Base-by-base conservation (phyloP, 2,113 vertebrate species). In the Chloropsis cyanopogon region DNA sequence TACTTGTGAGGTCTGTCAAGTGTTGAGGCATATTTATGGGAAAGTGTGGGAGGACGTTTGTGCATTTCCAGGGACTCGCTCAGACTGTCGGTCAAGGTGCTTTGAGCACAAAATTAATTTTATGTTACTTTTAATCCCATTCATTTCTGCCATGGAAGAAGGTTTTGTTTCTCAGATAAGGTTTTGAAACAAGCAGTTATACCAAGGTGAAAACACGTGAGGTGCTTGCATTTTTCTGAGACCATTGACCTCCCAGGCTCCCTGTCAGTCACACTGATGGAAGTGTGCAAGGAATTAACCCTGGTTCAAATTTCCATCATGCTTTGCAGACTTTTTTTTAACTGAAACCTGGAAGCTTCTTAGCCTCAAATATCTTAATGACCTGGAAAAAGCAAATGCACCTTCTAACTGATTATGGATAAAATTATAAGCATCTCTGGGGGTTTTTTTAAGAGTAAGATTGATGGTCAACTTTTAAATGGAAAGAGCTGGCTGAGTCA, bases 11-110 rank as follows among this genome's bases (percentile, higher is more conserved):
- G 17, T 59, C 72, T 94, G 95, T 94, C 91, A 92, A 81, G 73
- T 37, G 60, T 59, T 71, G 70, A 91, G 70, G 39, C 31, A 66
- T 87, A 92, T 97, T 95, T 96, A 97, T 93, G 86, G 61, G 86
- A 19, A 87, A 79, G 23, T n/a, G 86, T 64, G 49, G 92, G 94
- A 86, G 79, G 86, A 81, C 47, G 68, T 88, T 90, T 91, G 76
- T 93, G 77, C 44, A 9, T 92, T 92, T 83, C 71, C 71, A 88
- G 54, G 46, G 73, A 52, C 65, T 64, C 0, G n/a, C 73, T 84
- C 54, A 72, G 73, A 17, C 81, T 85, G 57, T 46, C 0, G 29
- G 89, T 93, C 89, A 97, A 77, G 70, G 59, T 95, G 70, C 66
- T 91, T 85, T 87, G 75, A 82, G 52, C 23, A 50, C 50, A 86